Base-by-base conservation (phyloP, 2,888 invertebrate genomes). In the Tiliacea aurago region DNA sequence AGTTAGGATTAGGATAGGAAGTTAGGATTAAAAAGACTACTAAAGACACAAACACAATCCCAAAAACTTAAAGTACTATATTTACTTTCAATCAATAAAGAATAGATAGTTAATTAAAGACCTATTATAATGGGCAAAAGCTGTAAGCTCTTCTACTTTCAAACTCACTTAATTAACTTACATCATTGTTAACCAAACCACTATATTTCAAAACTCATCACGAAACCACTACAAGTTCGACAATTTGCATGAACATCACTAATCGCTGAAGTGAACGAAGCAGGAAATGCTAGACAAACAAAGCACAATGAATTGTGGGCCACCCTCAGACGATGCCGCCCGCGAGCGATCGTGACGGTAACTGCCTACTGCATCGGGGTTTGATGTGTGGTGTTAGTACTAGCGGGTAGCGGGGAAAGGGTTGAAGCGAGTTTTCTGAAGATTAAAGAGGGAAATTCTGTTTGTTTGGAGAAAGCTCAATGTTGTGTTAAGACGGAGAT, bases 271-370 rank as follows among this genome's bases (percentile, higher is more conserved):
- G 84, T 87, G 90, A 90, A 89, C 90, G 88, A 87, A 90, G 87
- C 92, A 93, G 94, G 93, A 94, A 95, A 93, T 87, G 90, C 86
- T 92, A 85, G 88, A 88, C 92, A 94, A 95, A 95, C 95, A 95
- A 94, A 93, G 88, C 90, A 90, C 91, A 92, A 93, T 90, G 91
- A 92, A 94, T 93, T 91, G 93, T 92, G 90, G 95, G 92, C 95
- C 95, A 95, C 95, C 95, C 94, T 92, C 90, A 89, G 88, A 80
- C 86, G 87, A 91, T 90, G 92, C 91, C 90, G 92, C 93, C 94
- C 93, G 94, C 93, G 86, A 89, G 84, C 83, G 86, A 86, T 94
- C 94, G 94, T 94, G 94, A 94, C 88, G 91, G 81, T 92, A 88
- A 90, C 94, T 93, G 93, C 94, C 94, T 94, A 93, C 93, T 91